phyloP scores from a whole-genome alignment of 2,888 invertebrate species.

The Himalopsyche japonica region DNA sequence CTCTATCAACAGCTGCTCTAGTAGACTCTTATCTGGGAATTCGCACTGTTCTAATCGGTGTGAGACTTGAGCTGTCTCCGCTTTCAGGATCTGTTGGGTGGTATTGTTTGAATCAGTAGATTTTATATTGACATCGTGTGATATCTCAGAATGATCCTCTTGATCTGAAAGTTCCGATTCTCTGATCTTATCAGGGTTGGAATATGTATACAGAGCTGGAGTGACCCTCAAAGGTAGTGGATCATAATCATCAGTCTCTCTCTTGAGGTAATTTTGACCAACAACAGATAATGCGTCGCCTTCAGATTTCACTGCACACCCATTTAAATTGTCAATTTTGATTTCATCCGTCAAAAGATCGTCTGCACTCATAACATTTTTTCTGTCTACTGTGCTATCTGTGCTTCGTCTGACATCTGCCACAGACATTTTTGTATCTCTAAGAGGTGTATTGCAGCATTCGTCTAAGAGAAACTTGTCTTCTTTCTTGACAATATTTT shows the following conservation, averaged over 20 bases:
- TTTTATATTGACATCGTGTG: neutral
- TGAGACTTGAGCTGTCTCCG: neutral
- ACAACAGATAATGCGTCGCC: constrained; percentile 19
- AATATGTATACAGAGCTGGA: constrained; percentile 77
- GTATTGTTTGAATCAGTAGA: constrained; percentile 28
- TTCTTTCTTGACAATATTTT: constrained; percentile 40
- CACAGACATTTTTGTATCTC: constrained; percentile 9
- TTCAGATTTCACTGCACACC: constrained; percentile 4
- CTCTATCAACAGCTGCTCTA: constrained; percentile 82
- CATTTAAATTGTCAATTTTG: constrained; percentile 13
- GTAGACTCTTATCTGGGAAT: constrained; percentile 63
- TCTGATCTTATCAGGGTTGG: constrained; percentile 69
- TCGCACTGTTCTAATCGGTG: constrained; percentile 52
- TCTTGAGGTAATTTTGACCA: neutral
- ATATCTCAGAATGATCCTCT: constrained; percentile 34
- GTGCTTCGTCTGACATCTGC: neutral
- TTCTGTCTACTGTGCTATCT: neutral
- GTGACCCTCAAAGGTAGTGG: constrained; percentile 73
- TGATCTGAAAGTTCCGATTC: constrained; percentile 52
- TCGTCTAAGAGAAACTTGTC: constrained; percentile 45
- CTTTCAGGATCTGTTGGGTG: constrained; percentile 26
- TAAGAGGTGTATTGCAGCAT: constrained; percentile 45
- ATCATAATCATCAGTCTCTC: constrained; percentile 55
- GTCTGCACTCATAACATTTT: constrained; percentile 39
- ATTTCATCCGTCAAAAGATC: constrained; percentile 34